Base-by-base conservation (phyloP, 64 coral and sea anemone genomes). In the Montipora sp. region DNA sequence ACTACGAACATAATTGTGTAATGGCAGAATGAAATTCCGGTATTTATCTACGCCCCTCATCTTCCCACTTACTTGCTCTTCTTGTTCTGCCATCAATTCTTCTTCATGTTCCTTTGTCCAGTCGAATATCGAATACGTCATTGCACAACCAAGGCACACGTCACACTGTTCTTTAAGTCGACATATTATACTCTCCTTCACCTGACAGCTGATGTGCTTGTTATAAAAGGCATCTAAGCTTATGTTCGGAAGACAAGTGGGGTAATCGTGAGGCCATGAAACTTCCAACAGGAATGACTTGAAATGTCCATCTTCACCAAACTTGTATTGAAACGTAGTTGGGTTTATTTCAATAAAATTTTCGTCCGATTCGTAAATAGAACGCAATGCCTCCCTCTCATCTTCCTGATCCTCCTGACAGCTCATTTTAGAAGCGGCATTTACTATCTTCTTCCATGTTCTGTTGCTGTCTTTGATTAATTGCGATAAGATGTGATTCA, bases 321-420 rank as follows among this genome's bases (percentile, higher is more conserved):
- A 99, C 75, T 94, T 96, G 86, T 99, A 99, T 77, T 99, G 98
- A 87, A 99, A 99, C 48, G 92, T 96, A 7, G 83, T 96, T 24
- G 82, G 72, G 80, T 89, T 89, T 1, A 99, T 83, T 87, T 96
- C 94, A 23, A 92, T 99, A 46, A 99, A 99, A 61, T 80, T 89
- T 77, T 99, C 94, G 44, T 99, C 98, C 12, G 90, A 90, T 79
- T 99, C 98, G 77, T 96, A 99, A 90, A 99, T 99, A 59, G 98
- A 91, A 63, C 92, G 98, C 3, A 99, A 76, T 70, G 94, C 98
- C 94, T 99, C 98, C 21, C 82, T 85, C 66, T 99, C 98, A 73
- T 99, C 98, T 86, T 94, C 94, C 92, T 99, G 98, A 59, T 96
- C 98, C 84, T 89, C 83, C 16, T 96, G 90, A 19, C 65, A 92